Percentiles rank a stretch among this genome's conserved stretches.
phyloP scores from a whole-genome alignment of 1,140 invertebrate genomes.

The Plectrocnemia conspersa region DNA sequence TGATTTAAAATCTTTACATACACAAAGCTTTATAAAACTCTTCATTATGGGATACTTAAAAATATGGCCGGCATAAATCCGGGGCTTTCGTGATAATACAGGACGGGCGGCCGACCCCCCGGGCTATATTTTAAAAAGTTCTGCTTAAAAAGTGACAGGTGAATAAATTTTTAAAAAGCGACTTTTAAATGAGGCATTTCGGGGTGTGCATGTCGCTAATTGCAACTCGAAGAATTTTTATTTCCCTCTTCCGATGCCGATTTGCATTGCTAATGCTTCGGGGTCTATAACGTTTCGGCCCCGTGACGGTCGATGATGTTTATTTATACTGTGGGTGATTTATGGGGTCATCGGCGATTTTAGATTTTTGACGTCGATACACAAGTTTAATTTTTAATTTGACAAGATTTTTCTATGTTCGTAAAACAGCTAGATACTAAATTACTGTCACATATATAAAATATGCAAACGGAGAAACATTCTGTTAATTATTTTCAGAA shows the following conservation, averaged over 20 bases:
- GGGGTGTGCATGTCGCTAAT: constrained; percentile 23
- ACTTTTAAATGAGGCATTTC: constrained; percentile 13
- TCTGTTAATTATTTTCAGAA: too few relatives aligned
- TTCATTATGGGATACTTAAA: constrained; percentile 15
- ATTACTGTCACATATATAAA: background rate
- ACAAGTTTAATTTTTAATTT: background rate
- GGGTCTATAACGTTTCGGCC: constrained; percentile 14
- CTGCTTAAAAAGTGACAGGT: constrained; percentile 16
- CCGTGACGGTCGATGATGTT: background rate
- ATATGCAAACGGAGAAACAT: too few relatives aligned
- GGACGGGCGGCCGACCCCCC: background rate
- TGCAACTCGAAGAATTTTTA: constrained; percentile 18
- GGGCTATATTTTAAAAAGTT: constrained; percentile 19
- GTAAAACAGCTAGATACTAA: background rate
- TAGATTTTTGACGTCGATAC: background rate
- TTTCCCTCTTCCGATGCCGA: constrained; percentile 20
- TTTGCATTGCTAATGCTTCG: constrained; percentile 22
- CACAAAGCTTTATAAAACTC: constrained; percentile 10
- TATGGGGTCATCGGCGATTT: constrained; percentile 2
- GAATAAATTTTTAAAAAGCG: constrained; percentile 14
- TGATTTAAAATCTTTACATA: too few relatives aligned
- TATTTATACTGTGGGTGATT: constrained; percentile 9
- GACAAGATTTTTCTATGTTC: background rate
- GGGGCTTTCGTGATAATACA: constrained; percentile 19
- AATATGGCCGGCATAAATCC: constrained; percentile 16